phyloP scores from a whole-genome alignment of 2,888 invertebrate genomes.

The Callyntrura sp. region DNA sequence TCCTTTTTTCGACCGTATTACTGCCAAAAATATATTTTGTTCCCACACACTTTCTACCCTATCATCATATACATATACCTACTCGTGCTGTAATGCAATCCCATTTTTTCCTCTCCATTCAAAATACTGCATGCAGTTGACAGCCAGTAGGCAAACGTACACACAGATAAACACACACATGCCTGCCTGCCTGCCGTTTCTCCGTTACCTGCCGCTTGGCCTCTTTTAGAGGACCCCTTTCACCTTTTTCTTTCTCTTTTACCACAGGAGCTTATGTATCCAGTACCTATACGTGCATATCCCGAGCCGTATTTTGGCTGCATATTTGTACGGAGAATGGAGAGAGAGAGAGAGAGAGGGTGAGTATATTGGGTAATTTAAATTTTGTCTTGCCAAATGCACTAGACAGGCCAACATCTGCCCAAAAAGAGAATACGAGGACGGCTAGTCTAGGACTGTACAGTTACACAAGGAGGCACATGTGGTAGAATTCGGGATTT shows the following conservation, averaged over 20 bases:
- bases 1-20: not conserved
- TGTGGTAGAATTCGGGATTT: conserved; percentile 22
- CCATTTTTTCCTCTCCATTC: conserved; percentile 13
- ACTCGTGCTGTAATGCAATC: not conserved
- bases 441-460: not conserved
- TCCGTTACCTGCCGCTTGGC: not conserved
- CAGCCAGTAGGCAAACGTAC: not conserved
- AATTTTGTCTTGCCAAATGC: not conserved
- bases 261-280: too few relatives aligned
- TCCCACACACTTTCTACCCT: not conserved
- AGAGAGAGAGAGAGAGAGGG: too few relatives aligned
- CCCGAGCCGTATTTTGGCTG: too few relatives aligned
- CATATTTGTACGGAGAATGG: not conserved
- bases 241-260: not conserved
- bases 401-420: not conserved
- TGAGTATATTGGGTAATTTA: conserved; percentile 14
- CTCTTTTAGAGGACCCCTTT: not conserved
- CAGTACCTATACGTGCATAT: not conserved
- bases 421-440: not conserved
- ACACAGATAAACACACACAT: conserved; percentile 21
- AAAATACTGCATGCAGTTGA: conserved; percentile 32
- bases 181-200: not conserved
- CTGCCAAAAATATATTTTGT: not conserved
- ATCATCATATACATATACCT: not conserved
- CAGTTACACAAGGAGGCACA: not conserved